A percentile compares a stretch with the other conserved stretches of the same genome.
These are phyloP conservation scores for Aproaerema taeniolella DNA, from an alignment of 2,888 invertebrate species.

Conservation along the genomic window DNA sequence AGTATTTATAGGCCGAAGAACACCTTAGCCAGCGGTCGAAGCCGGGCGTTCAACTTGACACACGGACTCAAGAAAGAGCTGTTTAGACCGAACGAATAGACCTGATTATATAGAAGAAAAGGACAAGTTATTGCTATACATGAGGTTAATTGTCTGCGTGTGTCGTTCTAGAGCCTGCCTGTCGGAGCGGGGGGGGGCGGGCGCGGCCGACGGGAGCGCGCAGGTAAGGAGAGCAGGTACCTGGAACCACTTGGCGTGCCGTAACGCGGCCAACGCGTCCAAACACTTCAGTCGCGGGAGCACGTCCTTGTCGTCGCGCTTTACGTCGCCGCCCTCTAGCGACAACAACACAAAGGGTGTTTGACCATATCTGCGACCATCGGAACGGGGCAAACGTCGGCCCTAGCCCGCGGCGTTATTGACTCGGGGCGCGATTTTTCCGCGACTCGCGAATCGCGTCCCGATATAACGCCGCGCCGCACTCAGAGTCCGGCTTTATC, in stretches of 20 bases:
- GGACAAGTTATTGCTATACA: no score
- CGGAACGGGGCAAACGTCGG: slow-evolving; percentile 71
- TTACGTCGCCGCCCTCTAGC: slow-evolving; percentile 79
- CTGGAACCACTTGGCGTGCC: slow-evolving; percentile 99
- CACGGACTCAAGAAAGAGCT: not conserved
- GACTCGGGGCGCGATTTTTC: slow-evolving; percentile 19
- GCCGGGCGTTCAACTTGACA: no score
- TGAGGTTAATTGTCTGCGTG: no score
- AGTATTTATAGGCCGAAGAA: no score
- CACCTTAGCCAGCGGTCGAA: no score
- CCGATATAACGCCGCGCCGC: slow-evolving; percentile 21
- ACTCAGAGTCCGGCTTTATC: no score
- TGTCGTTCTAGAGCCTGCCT: no score
- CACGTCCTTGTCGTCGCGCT: slow-evolving; percentile 92
- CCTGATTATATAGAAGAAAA: no score
- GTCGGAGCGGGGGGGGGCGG: not conserved
- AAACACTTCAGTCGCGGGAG: slow-evolving; percentile 99
- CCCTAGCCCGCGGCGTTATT: slow-evolving; percentile 11
- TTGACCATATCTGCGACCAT: slow-evolving; percentile 81
- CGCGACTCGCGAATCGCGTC: slow-evolving; percentile 19
- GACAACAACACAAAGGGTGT: slow-evolving; percentile 83
- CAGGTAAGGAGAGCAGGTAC: slow-evolving; percentile 79
- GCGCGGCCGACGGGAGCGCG: slow-evolving; percentile 43
- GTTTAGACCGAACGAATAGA: not conserved
- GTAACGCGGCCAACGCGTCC: slow-evolving; percentile 99